These are phyloP conservation scores for Proteles cristata DNA, from an alignment of 2,113 vertebrate genomes.

Conservation along the genomic window DNA sequence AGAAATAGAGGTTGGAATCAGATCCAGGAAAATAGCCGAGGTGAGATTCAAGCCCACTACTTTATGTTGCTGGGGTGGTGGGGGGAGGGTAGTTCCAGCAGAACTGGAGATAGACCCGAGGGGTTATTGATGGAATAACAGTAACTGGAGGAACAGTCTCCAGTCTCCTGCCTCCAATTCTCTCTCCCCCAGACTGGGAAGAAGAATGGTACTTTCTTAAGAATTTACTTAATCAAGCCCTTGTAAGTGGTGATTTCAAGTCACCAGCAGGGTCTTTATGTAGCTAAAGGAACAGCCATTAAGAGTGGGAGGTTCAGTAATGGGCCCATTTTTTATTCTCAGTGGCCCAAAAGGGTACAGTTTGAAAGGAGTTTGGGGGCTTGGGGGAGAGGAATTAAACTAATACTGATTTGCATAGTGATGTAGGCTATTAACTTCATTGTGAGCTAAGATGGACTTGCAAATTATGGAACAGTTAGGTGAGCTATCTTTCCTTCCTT, in stretches of 20 bases:
- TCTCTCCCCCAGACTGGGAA: background rate
- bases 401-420: conserved; percentile 14
- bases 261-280: conserved; percentile 59
- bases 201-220: conserved; percentile 60
- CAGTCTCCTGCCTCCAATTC: background rate
- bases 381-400: conserved; percentile 54
- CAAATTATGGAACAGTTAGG: conserved; percentile 54
- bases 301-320: conserved; percentile 62
- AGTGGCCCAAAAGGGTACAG: conserved; percentile 66
- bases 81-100: background rate
- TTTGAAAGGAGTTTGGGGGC: conserved; percentile 53
- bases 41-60: background rate
- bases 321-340: conserved; percentile 69
- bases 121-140: background rate
- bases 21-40: background rate
- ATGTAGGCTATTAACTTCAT: conserved; percentile 51
- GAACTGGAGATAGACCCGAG: background rate
- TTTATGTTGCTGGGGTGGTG: background rate
- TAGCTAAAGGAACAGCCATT: conserved; percentile 55
- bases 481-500: conserved; percentile 57
- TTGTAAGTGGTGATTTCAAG: conserved; percentile 57
- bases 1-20: background rate
- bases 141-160: background rate
- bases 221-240: conserved; percentile 57
- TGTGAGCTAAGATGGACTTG: conserved; percentile 59